Percentiles rank a stretch among this genome's conserved stretches.
These are phyloP conservation scores for Myripristis jacobus DNA, from an alignment of 2,797 vertebrate species.

Conservation along the genomic window DNA sequence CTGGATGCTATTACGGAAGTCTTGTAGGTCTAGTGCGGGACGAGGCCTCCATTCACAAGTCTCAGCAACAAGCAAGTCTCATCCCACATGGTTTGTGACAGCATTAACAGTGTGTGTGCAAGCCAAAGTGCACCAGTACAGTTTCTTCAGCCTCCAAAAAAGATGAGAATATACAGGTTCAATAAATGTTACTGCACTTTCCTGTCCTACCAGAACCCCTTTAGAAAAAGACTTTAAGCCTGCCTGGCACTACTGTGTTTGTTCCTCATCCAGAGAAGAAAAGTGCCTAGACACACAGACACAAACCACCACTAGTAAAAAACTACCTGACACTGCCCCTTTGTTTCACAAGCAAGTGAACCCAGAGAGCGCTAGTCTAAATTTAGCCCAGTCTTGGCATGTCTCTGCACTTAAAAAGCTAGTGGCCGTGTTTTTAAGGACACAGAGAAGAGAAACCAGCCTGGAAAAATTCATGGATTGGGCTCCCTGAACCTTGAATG, in stretches of 20 bases:
- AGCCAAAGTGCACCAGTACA: conserved; percentile 19
- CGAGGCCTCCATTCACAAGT: conserved; percentile 5
- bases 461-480: conserved; percentile 17
- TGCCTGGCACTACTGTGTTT: not conserved
- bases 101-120: conserved; percentile 5
- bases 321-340: conserved; percentile 25
- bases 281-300: not conserved
- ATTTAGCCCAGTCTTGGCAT: conserved; percentile 15
- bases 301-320: conserved; percentile 4
- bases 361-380: conserved; percentile 26
- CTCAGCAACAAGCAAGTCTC: conserved; percentile 7
- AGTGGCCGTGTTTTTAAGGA: not conserved
- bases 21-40: conserved; percentile 31
- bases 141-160: too few relatives aligned
- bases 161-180: too few relatives aligned
- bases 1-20: conserved; percentile 52
- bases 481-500: conserved; percentile 31
- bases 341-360: conserved; percentile 35
- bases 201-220: too few relatives aligned
- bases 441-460: not conserved
- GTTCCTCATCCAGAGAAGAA: not conserved
- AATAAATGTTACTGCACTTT: too few relatives aligned
- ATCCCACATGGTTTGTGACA: conserved; percentile 9
- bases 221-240: not conserved
- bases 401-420: conserved; percentile 9